Conservation (phyloP, 2,888 invertebrate genomes). For the Rhogogaster chlorosoma region DNA sequence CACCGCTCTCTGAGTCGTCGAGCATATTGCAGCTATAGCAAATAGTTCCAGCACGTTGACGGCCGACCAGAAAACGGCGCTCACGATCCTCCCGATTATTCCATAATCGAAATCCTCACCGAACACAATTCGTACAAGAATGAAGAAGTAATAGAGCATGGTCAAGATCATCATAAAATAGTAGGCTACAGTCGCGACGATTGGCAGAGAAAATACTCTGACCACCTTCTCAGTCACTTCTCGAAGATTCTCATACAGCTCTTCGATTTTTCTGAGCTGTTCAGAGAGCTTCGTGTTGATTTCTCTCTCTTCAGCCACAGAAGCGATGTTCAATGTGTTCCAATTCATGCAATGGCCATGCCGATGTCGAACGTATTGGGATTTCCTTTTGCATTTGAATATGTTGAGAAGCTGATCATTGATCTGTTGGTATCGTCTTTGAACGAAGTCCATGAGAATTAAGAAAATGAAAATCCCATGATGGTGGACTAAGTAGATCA, state of each 20-base stretch:
- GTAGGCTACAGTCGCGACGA: neutral
- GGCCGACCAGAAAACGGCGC: neutral
- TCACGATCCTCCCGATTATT: neutral
- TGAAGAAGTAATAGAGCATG: neutral
- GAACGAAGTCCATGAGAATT: neutral
- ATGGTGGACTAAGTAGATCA: neutral
- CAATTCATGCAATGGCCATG: neutral
- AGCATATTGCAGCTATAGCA: neutral
- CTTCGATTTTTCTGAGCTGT: neutral
- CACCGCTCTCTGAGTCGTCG: constrained; percentile 9
- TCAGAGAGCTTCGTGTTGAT: neutral
- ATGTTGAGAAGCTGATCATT: constrained; percentile 8
- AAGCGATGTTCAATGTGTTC: neutral
- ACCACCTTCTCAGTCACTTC: constrained; percentile 9
- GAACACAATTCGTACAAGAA: neutral
- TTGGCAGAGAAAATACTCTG: neutral
- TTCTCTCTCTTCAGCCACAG: neutral
- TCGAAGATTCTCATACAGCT: neutral
- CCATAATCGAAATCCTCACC: neutral
- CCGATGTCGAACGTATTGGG: neutral
- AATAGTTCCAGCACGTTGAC: neutral
- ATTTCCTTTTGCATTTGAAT: neutral
- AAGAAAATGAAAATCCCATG: neutral
- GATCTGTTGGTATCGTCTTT: neutral
- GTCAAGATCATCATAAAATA: neutral